Evolutionary conservation across 2,797 vertebrate species (phyloP).

Genomic region (Lutjanus argentimaculatus): DNA sequence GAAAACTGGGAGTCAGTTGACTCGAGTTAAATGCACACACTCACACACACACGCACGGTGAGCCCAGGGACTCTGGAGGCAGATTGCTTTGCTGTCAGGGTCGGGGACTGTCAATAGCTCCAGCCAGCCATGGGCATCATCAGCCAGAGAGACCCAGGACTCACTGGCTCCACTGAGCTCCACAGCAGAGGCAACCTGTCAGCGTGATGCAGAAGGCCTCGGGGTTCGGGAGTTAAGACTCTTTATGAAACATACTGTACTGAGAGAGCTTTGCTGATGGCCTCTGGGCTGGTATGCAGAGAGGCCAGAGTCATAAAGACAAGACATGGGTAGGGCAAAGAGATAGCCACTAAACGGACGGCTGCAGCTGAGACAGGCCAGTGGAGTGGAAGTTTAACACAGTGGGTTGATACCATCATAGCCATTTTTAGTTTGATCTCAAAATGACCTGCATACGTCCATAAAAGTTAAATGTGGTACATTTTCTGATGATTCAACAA

Average conservation of each 20-base stretch:
- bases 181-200: constrained; percentile 58
- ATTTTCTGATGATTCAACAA: constrained; percentile 32
- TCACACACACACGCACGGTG: constrained; percentile 44
- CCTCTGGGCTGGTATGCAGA: constrained; percentile 23
- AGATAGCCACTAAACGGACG: constrained; percentile 10
- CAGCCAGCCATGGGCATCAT: constrained; percentile 72
- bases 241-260: constrained; percentile 42
- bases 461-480: constrained; percentile 37
- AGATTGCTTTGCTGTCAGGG: constrained; percentile 76
- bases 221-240: constrained; percentile 26
- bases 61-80: constrained; percentile 63
- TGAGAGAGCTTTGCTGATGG: constrained; percentile 20
- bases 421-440: constrained; percentile 28
- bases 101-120: constrained; percentile 66
- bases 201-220: constrained; percentile 31
- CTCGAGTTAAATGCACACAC: constrained; percentile 66
- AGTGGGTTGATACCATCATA: constrained; percentile 2
- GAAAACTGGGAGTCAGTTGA: constrained; percentile 68
- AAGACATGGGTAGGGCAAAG: background rate
- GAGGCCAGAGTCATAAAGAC: constrained; percentile 2
- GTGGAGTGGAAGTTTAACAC: background rate
- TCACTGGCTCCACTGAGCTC: constrained; percentile 67
- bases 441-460: constrained; percentile 15
- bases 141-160: constrained; percentile 64
- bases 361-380: background rate